Evolutionary conservation across 2,797 vertebrate species (phyloP), one percentile per base, ranked within the genome.

Genomic region (Gadopsis bispinosus): DNA sequence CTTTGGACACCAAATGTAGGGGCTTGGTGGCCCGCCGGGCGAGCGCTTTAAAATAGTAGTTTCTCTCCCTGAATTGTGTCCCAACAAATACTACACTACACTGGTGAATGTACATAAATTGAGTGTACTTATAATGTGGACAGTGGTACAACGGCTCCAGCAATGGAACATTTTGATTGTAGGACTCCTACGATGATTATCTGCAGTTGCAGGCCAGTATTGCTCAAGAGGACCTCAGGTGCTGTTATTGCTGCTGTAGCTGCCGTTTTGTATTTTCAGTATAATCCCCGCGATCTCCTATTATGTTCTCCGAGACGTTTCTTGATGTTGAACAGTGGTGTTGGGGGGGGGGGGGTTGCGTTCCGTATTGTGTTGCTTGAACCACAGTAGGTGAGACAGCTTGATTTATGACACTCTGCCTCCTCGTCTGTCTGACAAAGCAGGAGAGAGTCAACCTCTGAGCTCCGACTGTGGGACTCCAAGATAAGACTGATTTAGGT

Each of bases 401-500:
- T 35, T 80, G 81, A 84, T 88, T 84, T 88, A 77, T 13, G 5
- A 20, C 77, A 1, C 59, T 31, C 4, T 2, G 7, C 58, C 62
- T 65, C 54, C 73, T 64, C 0, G 3, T 56, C 41, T 73, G 77
- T 51, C 37, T n/a, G 75, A 70, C 53, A 20, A 17, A 58, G 56
- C 10, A 22, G 37, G 74, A 75, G 84, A 85, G 73, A 80, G 66
- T 33, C 37, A 20, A 73, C 80, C 73, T 8, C 64, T 73, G 77
- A 78, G 69, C 62, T 61, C 4, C 0, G 1, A 66, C 73, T 43
- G 85, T 63, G 62, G 50, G 48, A 12, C 58, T 72, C 48, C 0
- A 5, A 72, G 87, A 90, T 87, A 82, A 83, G 67, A 69, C 58
- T 3, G 50, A 76, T 54, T 70, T 3, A 70, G 74, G 50, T 29